A percentile compares a stretch with the other conserved stretches of the same genome.
Evolutionary conservation across 2,113 vertebrate genomes (phyloP).

Genomic region (Nesospiza acunhae): DNA sequence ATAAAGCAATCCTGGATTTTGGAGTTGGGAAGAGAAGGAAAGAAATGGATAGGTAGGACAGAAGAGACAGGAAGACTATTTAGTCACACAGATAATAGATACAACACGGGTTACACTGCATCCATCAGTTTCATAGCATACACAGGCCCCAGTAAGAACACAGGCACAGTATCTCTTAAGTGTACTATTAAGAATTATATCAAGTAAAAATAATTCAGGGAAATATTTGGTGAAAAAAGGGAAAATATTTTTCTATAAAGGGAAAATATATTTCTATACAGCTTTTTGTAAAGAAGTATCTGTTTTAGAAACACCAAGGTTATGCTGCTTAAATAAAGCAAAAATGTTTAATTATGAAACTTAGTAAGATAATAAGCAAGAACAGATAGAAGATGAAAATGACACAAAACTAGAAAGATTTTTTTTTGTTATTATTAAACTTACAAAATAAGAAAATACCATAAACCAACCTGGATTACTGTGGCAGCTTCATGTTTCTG

Average conservation of each 20-base stretch:
- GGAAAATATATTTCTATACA: background rate
- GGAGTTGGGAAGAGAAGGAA: background rate
- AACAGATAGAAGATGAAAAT: background rate
- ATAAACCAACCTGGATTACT: constrained; percentile 86
- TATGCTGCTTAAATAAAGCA: background rate
- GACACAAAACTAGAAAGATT: background rate
- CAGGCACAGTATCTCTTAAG: background rate
- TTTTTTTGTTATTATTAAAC: background rate
- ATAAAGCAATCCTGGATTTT: background rate
- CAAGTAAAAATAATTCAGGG: background rate
- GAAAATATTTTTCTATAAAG: background rate
- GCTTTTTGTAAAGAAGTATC: background rate
- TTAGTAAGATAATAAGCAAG: background rate
- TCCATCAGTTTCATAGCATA: background rate
- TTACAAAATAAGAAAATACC: background rate
- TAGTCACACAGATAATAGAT: background rate
- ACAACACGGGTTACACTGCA: background rate
- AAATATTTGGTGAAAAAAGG: background rate
- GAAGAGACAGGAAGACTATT: background rate
- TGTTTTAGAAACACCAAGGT: background rate
- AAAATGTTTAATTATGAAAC: background rate
- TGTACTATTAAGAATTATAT: background rate
- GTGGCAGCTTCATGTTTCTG: constrained; percentile 78
- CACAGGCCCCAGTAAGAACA: background rate
- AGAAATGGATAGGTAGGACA: background rate